Evolutionary conservation across 2,113 vertebrate species (phyloP), one percentile per base, ranked within the genome.

Genomic region (Smithornis capensis): DNA sequence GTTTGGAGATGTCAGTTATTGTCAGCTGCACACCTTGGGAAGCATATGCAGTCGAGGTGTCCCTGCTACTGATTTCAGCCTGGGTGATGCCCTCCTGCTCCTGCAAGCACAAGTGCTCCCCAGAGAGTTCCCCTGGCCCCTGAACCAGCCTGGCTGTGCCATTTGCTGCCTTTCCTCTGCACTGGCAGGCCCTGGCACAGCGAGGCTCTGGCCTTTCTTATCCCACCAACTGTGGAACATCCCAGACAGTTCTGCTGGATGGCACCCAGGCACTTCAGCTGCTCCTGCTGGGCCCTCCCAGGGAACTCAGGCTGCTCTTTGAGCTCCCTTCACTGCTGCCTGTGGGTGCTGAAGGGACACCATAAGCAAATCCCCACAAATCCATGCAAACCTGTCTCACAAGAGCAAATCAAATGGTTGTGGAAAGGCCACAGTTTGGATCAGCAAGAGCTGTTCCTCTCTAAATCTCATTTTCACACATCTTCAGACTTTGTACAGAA

Each of bases 311-410:
- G 21, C 88, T 87, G 80, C 65, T 90, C 76, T 50, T 38, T 53
- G 79, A 89, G 73, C 29, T 12, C 25, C 86, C n/a, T 75, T 81
- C 65, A 81, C 75, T 89, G 85, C 80, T 92, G 44, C 65, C 73
- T 69, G 53, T 81, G 65, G 92, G 82, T 82, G 83, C 83, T 92
- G 88, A 94, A 95, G 88, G 86, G 93, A 97, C 93, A 87, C 89
- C 37, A 19, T 59, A 82, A 91, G 67, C 83, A 91, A 96, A 84
- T 92, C 88, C 71, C 69, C 88, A 79, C 27, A 94, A 92, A 78
- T 50, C 65, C 40, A 88, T 37, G 83, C 76, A 93, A 90, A 73
- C 27, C 25, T 93, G n/a, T 53, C 73, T 52, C 50, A 89, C 14
- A 71, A 71, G 44, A 81, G 76, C 45, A 90, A 76, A 92, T 87